Evolutionary conservation across 2,797 vertebrate genomes (phyloP).

Genomic region (Ficedula albicollis): DNA sequence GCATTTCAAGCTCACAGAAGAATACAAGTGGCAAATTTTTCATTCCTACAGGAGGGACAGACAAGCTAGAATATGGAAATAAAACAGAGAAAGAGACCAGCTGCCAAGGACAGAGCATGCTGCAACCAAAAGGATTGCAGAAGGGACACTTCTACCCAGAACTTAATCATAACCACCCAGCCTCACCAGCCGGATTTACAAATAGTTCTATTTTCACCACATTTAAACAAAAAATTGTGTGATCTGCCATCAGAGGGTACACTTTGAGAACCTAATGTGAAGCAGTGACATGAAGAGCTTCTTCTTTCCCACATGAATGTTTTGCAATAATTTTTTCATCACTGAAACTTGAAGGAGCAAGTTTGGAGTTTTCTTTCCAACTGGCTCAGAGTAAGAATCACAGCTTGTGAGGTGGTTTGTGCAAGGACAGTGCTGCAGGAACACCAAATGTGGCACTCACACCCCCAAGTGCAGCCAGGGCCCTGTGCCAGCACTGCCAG

Average conservation of each 20-base stretch:
- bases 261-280: neutral
- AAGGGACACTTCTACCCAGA: neutral
- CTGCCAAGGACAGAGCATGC: neutral
- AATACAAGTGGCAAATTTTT: neutral
- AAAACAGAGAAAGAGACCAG: neutral
- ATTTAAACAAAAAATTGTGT: neutral
- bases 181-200: neutral
- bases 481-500: neutral
- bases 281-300: neutral
- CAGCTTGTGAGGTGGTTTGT: neutral
- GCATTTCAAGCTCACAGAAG: neutral
- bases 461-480: neutral
- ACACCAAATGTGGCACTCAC: neutral
- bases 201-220: neutral
- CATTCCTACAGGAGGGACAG: neutral
- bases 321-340: neutral
- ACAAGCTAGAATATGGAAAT: neutral
- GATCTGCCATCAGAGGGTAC: neutral
- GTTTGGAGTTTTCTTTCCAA: neutral
- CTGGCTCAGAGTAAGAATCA: neutral
- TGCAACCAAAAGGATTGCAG: neutral
- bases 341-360: neutral
- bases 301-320: rapidly evolving
- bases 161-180: neutral
- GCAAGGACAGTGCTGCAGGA: neutral